phyloP scores from a whole-genome alignment of 2,888 invertebrate species.

The Onchidella celtica region DNA sequence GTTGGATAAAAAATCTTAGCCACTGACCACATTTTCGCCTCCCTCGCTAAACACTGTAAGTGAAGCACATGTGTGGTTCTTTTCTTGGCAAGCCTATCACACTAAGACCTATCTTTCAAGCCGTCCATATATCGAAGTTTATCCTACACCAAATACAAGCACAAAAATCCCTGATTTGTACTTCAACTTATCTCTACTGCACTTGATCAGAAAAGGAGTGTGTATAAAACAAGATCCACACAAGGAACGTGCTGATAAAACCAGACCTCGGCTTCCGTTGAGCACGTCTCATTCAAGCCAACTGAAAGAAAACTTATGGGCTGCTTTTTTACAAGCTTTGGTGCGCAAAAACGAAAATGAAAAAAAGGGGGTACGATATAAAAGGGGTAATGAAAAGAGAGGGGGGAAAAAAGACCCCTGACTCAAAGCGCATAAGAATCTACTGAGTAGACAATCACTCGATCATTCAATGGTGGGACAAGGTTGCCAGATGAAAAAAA shows the following conservation, averaged over 20 bases:
- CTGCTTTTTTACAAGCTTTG: conserved; percentile 8
- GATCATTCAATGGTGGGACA: conserved; percentile 36
- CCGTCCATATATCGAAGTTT: neutral
- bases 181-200: neutral
- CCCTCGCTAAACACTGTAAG: neutral
- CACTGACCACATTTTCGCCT: neutral
- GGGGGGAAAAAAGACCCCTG: neutral
- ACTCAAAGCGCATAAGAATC: conserved; percentile 15
- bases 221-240: conserved; percentile 9
- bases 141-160: neutral
- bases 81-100: neutral
- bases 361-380: neutral
- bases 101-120: neutral
- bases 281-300: neutral
- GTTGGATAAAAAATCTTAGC: neutral
- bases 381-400: neutral
- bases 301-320: conserved; percentile 18
- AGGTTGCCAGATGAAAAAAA: too few relatives aligned
- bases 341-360: neutral
- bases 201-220: neutral
- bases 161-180: neutral
- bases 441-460: conserved; percentile 35
- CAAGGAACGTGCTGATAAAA: conserved; percentile 13
- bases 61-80: neutral
- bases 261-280: neutral